Conservation (phyloP, 2,113 vertebrate genomes). For the Fulmarus glacialis region DNA sequence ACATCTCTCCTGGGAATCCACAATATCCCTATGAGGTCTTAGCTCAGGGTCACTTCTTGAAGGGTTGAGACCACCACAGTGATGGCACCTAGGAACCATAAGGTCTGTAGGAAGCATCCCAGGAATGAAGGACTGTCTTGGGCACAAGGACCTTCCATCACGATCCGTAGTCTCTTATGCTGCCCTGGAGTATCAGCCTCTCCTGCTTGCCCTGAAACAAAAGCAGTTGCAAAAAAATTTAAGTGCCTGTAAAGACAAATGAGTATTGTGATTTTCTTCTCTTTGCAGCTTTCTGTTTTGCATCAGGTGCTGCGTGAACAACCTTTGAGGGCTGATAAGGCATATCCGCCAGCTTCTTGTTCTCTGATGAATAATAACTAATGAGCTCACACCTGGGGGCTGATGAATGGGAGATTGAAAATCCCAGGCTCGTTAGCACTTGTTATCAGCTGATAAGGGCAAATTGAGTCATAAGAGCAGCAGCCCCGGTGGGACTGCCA, state of each 20-base stretch:
- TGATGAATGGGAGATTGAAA: constrained; percentile 56
- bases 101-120: neutral
- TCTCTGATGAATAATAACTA: constrained; percentile 61
- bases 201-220: neutral
- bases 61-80: neutral
- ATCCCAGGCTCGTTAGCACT: constrained; percentile 41
- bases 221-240: neutral
- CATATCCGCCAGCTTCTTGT: constrained; percentile 10
- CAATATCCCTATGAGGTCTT: neutral
- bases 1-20: neutral
- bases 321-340: constrained; percentile 63
- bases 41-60: neutral
- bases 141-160: neutral
- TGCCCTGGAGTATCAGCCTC: neutral
- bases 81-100: neutral
- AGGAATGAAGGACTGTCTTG: neutral
- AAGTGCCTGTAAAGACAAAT: neutral
- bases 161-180: rapidly evolving
- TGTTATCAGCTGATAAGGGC: constrained; percentile 68
- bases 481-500: neutral
- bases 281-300: constrained; percentile 46
- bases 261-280: constrained; percentile 9
- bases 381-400: constrained; percentile 48
- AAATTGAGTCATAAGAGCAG: constrained; percentile 51
- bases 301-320: constrained; percentile 2